Percentiles rank a stretch among this genome's conserved stretches.
These are phyloP conservation scores for Lindbergichthys nudifrons DNA, from an alignment of 2,797 vertebrate species.

Conservation along the genomic window DNA sequence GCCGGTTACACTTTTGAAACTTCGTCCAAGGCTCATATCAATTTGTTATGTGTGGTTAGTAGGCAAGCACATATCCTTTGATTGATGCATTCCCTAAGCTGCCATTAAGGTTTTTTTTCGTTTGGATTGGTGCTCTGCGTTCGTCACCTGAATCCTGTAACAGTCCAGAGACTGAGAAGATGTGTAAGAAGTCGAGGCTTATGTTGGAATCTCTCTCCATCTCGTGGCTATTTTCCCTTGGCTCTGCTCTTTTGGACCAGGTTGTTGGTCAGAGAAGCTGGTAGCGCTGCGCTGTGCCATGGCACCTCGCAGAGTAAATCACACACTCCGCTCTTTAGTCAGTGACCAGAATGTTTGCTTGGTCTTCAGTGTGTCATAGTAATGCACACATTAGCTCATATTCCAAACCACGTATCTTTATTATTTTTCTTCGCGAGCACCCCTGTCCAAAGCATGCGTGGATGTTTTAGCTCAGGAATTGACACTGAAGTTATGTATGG, in stretches of 20 bases:
- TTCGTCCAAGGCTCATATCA: constrained; percentile 54
- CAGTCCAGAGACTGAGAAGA: constrained; percentile 66
- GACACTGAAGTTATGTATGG: constrained; percentile 74
- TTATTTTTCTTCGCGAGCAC: background rate
- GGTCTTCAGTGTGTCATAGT: constrained; percentile 64
- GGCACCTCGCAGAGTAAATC: constrained; percentile 55
- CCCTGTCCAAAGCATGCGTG: constrained; percentile 59
- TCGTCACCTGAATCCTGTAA: constrained; percentile 65
- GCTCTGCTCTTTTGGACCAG: constrained; percentile 46
- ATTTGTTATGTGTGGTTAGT: constrained; percentile 59
- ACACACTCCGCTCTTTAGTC: constrained; percentile 40
- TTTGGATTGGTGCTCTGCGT: constrained; percentile 51
- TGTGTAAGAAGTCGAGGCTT: constrained; percentile 59
- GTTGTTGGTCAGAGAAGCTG: constrained; percentile 49
- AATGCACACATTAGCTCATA: constrained; percentile 75
- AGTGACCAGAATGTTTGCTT: constrained; percentile 62
- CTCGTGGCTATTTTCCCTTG: constrained; percentile 60
- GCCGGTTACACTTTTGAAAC: constrained; percentile 41
- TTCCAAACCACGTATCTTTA: constrained; percentile 69
- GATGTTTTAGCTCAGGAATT: constrained; percentile 73
- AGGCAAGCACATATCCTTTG: constrained; percentile 62
- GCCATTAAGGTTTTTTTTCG: constrained; percentile 42
- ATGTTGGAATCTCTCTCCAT: constrained; percentile 67
- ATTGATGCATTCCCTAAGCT: constrained; percentile 70
- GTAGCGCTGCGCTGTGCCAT: constrained; percentile 29